phyloP scores from a whole-genome alignment of 2,888 invertebrate species.

The Cosmorhoe ocellata region DNA sequence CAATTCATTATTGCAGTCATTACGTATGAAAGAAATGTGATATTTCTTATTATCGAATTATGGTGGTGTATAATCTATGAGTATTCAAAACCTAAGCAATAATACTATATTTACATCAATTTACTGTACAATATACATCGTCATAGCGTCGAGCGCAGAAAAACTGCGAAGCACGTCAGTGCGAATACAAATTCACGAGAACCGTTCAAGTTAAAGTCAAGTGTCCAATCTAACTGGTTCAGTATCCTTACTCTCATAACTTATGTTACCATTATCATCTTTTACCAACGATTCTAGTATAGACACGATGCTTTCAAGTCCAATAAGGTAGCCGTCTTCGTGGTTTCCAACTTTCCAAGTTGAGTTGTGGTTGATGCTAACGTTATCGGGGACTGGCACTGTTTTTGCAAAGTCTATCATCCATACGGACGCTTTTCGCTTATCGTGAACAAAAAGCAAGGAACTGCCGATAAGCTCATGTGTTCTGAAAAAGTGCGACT shows the following conservation, averaged over 20 bases:
- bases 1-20: background rate
- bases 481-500: constrained; percentile 93
- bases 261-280: constrained; percentile 70
- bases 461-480: constrained; percentile 98
- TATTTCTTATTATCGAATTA: too few relatives aligned
- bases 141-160: constrained; percentile 35
- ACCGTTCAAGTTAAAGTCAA: constrained; percentile 51
- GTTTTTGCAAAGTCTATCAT: constrained; percentile 99
- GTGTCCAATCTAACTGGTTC: constrained; percentile 70
- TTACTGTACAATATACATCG: constrained; percentile 48
- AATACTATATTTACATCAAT: constrained; percentile 69
- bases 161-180: constrained; percentile 45
- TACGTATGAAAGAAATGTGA: background rate
- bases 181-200: constrained; percentile 49
- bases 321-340: constrained; percentile 97
- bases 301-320: constrained; percentile 93
- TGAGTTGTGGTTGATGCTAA: constrained; percentile 89
- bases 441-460: constrained; percentile 96
- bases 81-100: constrained; percentile 67
- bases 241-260: constrained; percentile 59
- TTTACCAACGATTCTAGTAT: constrained; percentile 87
- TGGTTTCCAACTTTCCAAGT: constrained; percentile 97
- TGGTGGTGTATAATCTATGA: constrained; percentile 64
- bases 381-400: constrained; percentile 88
- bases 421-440: constrained; percentile 94